phyloP scores from a whole-genome alignment of 2,113 vertebrate species.

The Phaethon lepturus region DNA sequence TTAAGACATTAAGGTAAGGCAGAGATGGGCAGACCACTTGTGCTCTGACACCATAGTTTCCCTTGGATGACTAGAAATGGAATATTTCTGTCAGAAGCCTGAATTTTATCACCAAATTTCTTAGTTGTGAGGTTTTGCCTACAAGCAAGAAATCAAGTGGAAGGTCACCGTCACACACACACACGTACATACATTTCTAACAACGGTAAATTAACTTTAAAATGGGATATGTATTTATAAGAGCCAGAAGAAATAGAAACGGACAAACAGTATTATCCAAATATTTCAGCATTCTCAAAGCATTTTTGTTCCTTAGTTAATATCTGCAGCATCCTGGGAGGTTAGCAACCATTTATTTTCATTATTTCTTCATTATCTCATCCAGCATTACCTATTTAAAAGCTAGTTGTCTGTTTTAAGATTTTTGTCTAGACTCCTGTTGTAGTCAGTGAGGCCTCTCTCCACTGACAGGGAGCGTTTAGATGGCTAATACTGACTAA shows the following conservation, averaged over 20 bases:
- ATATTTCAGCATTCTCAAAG: neutral
- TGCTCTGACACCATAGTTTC: neutral
- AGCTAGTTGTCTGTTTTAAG: neutral
- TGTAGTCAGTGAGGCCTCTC: neutral
- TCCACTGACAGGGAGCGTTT: neutral
- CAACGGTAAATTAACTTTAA: neutral
- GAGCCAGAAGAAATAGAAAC: neutral
- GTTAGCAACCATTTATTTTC: neutral
- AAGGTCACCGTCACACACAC: neutral
- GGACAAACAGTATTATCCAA: neutral
- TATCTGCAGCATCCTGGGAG: neutral
- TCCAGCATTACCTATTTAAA: neutral
- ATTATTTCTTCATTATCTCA: neutral
- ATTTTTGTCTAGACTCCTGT: neutral
- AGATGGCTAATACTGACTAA: neutral
- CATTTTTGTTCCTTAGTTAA: neutral
- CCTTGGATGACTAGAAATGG: neutral
- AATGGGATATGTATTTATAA: neutral
- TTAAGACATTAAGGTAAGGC: neutral
- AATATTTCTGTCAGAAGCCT: neutral
- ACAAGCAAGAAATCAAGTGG: neutral
- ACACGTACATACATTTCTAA: neutral
- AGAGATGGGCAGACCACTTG: neutral
- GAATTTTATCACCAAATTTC: neutral
- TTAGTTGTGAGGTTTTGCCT: neutral